Conservation (phyloP, 2,113 vertebrate species). For the Alectura lathami region DNA sequence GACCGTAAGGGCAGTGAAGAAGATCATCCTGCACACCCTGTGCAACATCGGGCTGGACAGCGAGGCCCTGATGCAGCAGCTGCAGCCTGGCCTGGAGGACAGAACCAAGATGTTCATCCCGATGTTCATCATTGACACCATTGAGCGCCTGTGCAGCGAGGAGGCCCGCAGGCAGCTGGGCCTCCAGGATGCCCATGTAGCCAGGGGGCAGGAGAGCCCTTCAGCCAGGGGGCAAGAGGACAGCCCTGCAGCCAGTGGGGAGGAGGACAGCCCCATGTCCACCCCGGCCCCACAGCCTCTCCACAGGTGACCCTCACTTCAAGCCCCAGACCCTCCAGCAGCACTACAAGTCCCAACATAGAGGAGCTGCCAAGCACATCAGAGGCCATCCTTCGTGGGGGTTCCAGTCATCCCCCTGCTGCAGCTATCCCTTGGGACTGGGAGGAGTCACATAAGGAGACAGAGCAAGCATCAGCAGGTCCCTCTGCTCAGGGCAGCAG, state of each 20-base stretch:
- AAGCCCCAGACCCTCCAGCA: not conserved
- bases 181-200: not conserved
- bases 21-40: not conserved
- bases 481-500: not conserved
- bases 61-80: not conserved
- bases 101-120: not conserved
- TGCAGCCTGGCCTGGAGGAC: not conserved
- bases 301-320: not conserved
- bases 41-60: not conserved
- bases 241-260: not conserved
- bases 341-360: not conserved
- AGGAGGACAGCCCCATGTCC: not conserved
- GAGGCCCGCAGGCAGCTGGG: not conserved
- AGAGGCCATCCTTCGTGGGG: accelerated
- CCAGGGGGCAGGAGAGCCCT: too few relatives aligned
- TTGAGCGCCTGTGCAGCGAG: not conserved
- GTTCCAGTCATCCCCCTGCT: not conserved
- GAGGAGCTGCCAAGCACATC: not conserved
- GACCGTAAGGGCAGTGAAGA: not conserved
- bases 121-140: too few relatives aligned
- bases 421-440: too few relatives aligned
- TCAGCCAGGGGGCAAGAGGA: not conserved
- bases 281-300: not conserved
- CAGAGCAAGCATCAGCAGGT: not conserved
- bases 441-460: not conserved